phyloP scores from a whole-genome alignment of 2,888 invertebrate species.

The Bembecia ichneumoniformis region DNA sequence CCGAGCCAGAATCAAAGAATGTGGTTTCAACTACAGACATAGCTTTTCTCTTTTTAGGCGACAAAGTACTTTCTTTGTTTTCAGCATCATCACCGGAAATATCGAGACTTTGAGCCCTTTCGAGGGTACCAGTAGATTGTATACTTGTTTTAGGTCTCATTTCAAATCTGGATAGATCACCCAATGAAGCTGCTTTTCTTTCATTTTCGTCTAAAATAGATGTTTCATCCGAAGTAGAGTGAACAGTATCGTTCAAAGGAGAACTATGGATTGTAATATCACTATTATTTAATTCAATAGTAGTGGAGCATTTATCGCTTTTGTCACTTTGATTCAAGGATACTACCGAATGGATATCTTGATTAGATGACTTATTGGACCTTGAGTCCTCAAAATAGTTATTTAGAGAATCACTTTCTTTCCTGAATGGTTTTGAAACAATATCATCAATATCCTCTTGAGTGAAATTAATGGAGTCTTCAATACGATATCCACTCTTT shows the following conservation, averaged over 20 bases:
- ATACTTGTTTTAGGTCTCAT: conserved; percentile 52
- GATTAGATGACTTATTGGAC: conserved; percentile 61
- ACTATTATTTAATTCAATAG: conserved; percentile 80
- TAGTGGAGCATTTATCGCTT: conserved; percentile 72
- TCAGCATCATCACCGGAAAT: conserved; percentile 74
- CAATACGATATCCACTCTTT: conserved; percentile 41
- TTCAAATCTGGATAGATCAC: conserved; percentile 81
- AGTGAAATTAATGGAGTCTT: conserved; percentile 58
- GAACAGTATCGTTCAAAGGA: conserved; percentile 65
- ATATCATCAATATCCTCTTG: conserved; percentile 71
- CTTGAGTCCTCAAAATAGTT: conserved; percentile 61
- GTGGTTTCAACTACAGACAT: conserved; percentile 67
- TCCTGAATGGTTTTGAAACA: conserved; percentile 59
- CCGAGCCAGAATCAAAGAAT: conserved; percentile 54
- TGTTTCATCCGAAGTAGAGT: conserved; percentile 56
- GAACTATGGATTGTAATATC: conserved; percentile 83
- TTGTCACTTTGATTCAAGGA: conserved; percentile 63
- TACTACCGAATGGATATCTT: conserved; percentile 53
- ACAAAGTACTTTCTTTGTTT: conserved; percentile 50
- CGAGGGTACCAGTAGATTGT: conserved; percentile 74
- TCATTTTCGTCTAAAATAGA: conserved; percentile 73
- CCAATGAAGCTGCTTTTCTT: conserved; percentile 83
- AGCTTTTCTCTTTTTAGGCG: conserved; percentile 78
- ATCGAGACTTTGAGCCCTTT: conserved; percentile 86
- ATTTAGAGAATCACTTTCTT: conserved; percentile 62